phyloP scores from a whole-genome alignment of 2,113 vertebrate genomes.

The Abramis brama region DNA sequence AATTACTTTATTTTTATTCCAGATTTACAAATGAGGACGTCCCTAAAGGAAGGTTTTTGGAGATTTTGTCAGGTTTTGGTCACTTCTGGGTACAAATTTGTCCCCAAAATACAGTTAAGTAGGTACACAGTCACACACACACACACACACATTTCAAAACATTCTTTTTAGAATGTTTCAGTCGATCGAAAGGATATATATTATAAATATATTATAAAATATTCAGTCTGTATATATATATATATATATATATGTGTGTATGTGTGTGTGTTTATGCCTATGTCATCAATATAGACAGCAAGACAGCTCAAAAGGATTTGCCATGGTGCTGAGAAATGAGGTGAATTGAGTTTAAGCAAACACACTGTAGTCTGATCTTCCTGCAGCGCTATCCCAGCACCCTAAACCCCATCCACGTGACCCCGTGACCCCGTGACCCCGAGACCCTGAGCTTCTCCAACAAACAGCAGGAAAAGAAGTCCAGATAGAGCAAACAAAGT shows the following conservation, averaged over 20 bases:
- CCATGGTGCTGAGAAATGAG: slow-evolving; percentile 8
- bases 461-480: not conserved
- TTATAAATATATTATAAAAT: too few relatives aligned
- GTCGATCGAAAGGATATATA: too few relatives aligned
- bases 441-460: slow-evolving; percentile 7
- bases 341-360: slow-evolving; percentile 38
- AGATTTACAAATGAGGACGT: too few relatives aligned
- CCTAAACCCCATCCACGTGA: not conserved
- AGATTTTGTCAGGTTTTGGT: too few relatives aligned
- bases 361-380: not conserved
- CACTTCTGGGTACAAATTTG: too few relatives aligned
- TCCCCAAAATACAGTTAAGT: too few relatives aligned
- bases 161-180: not conserved
- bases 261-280: not conserved
- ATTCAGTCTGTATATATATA: too few relatives aligned
- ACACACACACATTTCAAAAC: too few relatives aligned
- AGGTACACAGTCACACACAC: too few relatives aligned
- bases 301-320: not conserved
- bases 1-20: too few relatives aligned
- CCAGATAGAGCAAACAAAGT: not conserved
- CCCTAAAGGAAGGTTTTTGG: too few relatives aligned
- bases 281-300: not conserved
- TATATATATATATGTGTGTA: too few relatives aligned
- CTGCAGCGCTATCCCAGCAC: not conserved
- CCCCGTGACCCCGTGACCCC: slow-evolving; percentile 17